Evolutionary conservation across 2,113 vertebrate species (phyloP), one percentile per base, ranked within the genome.

Genomic region (Platysternon megacephalum): DNA sequence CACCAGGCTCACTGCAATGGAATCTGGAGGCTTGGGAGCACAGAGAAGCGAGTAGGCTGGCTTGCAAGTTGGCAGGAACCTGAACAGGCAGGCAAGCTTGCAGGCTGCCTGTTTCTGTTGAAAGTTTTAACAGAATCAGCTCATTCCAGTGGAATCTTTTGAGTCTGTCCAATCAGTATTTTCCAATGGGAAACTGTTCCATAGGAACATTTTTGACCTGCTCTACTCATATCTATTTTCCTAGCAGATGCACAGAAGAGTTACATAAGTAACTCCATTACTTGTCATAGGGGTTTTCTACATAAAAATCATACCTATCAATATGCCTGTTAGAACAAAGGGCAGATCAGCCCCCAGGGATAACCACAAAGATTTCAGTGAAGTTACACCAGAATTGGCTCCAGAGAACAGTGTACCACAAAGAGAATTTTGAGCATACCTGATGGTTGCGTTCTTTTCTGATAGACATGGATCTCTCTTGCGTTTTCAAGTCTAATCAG

Each of bases 381-480:
- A 28, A 44, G 42, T 78, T 78, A 29, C 6, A 78, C 42, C 39
- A 16, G 11, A 26, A 5, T 16, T 78, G 24, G 49, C 51, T 46
- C 32, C 56, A 58, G 26, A 53, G 88, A 85, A 55, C 11, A 72
- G 8, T 11, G 5, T 29, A 35, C 48, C 68, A 29, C 35, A 46
- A 52, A 56, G 55, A 81, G 74, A 82, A 42, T 5, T 82, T 46
- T 61, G 22, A 53, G 29, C 97, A 98, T 98, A 99, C 99, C 99
- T 98, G 98, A 98, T 88, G 98, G 98, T 94, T 99, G 99, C 89
- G 91, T 97, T 96, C 99, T 99, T 97, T 98, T 99, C 97, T 99
- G 99, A 98, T 99, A 99, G 79, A 99, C 98, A 94, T 97, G 98
- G 26, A 99, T 97, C 89, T 97, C 98, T 95, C 95, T 98, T 29